Percentiles rank a stretch among this genome's conserved stretches.
Evolutionary conservation across 2,797 vertebrate species (phyloP).

Genomic region (Poecile montanus): DNA sequence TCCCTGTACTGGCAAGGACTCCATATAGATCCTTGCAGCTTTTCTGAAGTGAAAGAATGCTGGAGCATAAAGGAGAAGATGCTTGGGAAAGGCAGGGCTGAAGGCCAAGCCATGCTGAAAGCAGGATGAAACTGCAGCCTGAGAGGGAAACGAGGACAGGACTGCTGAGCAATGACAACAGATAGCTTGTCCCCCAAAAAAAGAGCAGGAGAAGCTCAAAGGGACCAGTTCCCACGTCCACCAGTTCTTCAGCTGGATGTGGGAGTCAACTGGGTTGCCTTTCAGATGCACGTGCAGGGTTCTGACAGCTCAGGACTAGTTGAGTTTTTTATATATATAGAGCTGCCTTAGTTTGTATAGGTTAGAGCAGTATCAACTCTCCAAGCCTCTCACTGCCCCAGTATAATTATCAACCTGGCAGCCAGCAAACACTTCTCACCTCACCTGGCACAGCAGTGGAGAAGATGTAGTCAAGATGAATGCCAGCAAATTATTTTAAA

Average conservation of each 20-base stretch:
- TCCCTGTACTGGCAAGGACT: background rate
- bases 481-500: background rate
- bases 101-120: background rate
- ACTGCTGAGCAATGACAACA: background rate
- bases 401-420: background rate
- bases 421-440: background rate
- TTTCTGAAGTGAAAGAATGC: background rate
- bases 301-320: background rate
- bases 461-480: background rate
- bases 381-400: background rate
- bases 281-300: rapidly evolving
- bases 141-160: background rate
- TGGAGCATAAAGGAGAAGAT: background rate
- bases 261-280: background rate
- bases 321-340: background rate
- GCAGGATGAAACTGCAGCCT: background rate
- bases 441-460: background rate
- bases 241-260: rapidly evolving
- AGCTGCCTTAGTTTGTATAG: background rate
- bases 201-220: background rate
- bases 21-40: background rate
- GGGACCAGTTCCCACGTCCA: background rate
- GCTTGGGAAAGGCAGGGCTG: background rate
- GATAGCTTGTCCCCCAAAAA: background rate
- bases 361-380: background rate